Base-by-base conservation (phyloP, 2,113 vertebrate species). In the Eubucco bourcierii region DNA sequence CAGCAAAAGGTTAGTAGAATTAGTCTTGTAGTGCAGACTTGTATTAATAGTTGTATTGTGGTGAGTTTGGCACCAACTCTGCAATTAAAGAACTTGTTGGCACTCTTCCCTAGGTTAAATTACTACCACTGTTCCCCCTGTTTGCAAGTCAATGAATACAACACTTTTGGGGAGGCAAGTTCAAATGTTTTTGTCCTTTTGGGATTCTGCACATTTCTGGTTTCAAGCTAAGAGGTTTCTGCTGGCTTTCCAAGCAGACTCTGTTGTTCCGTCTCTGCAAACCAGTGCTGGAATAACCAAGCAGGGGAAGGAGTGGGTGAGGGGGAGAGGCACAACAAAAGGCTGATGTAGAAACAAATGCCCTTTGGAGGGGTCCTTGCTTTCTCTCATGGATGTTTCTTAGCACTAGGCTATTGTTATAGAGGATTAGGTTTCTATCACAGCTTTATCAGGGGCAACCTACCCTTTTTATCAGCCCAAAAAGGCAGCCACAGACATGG, bases 1-100 rank as follows among this genome's bases (percentile, higher is more conserved):
- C 87, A 94, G 93, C 81, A 90, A 95, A 97, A 98, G 95, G 95
- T 98, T 96, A 97, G 95, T 79, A 96, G 96, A 97, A 97, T 98
- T 95, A 96, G 96, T 94, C 87, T 95, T 95, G 89, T 97, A 96
- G 94, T 95, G 94, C 87, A 87, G 91, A 82, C 93, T 80, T 93
- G 75, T 93, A 94, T 97, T 98, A 97, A 97, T 92, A 95, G 96
- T 93, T 97, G 95, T 94, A 94, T 97, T 96, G 97, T 97, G 81
- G 81, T 52, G 31, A 4, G 93, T 88, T 96, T 97, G 98, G 97
- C 97, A 97, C 82, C 15, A 81, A 94, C 80, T 96, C 90, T 90
- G 90, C 92, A 97, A 95, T 97, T 97, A 97, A 97, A 90, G 89
- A 96, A 95, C 90, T 90, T 93, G 92, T 93, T 98, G 95, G 96